Evolutionary conservation across 2,113 vertebrate species (phyloP).

Genomic region (Mionectes macconnelli): DNA sequence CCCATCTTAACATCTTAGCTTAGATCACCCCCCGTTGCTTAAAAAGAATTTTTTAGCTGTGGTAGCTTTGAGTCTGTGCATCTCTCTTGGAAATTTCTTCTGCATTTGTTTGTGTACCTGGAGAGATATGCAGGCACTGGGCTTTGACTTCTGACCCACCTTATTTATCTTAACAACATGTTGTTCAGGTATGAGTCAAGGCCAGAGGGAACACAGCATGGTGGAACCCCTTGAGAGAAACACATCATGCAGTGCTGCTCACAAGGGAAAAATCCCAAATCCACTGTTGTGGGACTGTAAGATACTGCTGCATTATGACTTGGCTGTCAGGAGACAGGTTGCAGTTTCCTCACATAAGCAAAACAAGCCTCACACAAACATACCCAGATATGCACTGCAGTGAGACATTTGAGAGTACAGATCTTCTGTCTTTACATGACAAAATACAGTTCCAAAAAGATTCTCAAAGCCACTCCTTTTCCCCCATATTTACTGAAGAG

Average conservation of each 20-base stretch:
- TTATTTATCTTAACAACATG: background rate
- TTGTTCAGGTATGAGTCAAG: background rate
- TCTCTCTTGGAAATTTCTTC: background rate
- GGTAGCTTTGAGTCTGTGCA: background rate
- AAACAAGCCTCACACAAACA: background rate
- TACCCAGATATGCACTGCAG: background rate
- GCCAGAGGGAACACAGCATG: background rate
- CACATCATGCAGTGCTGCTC: background rate
- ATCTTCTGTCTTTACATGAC: background rate
- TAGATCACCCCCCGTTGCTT: background rate
- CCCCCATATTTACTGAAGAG: background rate
- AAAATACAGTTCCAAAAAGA: background rate
- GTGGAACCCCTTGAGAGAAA: background rate
- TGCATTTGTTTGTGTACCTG: background rate
- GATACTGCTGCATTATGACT: background rate
- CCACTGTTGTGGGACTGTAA: background rate
- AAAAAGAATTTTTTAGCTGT: background rate
- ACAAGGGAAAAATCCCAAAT: background rate
- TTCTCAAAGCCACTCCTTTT: background rate
- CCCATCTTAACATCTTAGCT: background rate
- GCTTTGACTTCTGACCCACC: background rate
- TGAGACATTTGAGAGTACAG: background rate
- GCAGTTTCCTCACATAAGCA: background rate
- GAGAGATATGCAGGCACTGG: background rate
- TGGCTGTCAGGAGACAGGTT: background rate